Percentiles rank a stretch among this genome's conserved stretches.
phyloP scores from a whole-genome alignment of 2,888 invertebrate genomes.

The Scaptomyza caliginosa region DNA sequence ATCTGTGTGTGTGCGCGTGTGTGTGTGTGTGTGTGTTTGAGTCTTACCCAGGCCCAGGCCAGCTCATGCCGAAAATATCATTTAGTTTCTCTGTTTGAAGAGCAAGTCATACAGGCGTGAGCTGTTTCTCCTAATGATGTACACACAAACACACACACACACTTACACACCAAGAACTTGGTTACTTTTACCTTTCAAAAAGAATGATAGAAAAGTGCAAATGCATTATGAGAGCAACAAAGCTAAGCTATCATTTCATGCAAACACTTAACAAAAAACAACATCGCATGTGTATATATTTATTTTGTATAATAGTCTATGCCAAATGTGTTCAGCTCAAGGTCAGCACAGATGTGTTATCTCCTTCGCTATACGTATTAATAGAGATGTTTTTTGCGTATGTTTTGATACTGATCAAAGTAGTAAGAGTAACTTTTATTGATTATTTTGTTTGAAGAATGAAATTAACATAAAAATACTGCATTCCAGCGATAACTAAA shows the following conservation, averaged over 20 bases:
- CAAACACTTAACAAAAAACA: conserved; percentile 31
- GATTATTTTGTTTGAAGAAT: neutral
- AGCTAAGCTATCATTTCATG: neutral
- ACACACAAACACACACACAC: conserved; percentile 1
- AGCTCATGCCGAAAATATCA: conserved; percentile 60
- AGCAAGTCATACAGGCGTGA: conserved; percentile 52
- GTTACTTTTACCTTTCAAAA: neutral
- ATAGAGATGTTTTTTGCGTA: too few species aligned
- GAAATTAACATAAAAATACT: too few species aligned
- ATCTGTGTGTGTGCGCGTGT: too few species aligned
- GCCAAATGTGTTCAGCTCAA: conserved; percentile 12
- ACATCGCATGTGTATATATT: neutral
- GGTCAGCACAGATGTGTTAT: conserved; percentile 10
- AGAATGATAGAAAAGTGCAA: conserved; percentile 8
- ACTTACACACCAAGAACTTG: neutral
- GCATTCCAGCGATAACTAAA: too few species aligned
- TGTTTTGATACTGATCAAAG: neutral
- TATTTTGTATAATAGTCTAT: neutral
- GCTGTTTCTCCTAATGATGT: conserved; percentile 39
- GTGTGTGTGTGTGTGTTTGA: too few species aligned
- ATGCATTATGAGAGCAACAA: conserved; percentile 18
- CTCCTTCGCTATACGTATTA: neutral
- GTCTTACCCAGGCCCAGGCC: conserved; percentile 4
- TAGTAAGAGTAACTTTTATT: too few species aligned
- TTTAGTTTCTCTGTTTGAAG: conserved; percentile 49